These are phyloP conservation scores for Tragelaphus oryx DNA, from an alignment of 2,797 vertebrate species.

Conservation along the genomic window DNA sequence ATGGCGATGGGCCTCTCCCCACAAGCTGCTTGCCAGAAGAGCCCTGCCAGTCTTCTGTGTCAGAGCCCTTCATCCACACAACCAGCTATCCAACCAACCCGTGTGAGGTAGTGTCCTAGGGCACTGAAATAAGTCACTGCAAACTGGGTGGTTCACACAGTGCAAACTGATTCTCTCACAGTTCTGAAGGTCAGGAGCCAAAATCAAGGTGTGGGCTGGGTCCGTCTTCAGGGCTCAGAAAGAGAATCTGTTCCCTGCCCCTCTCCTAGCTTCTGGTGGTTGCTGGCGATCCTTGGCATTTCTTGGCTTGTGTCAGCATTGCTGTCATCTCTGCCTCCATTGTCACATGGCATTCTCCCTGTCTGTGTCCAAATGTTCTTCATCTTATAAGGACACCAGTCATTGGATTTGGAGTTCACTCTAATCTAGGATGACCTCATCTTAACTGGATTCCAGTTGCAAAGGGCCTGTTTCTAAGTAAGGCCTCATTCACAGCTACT, in stretches of 20 bases:
- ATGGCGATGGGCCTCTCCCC: background rate
- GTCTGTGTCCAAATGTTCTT: background rate
- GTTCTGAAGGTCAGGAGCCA: background rate
- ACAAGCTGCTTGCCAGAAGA: background rate
- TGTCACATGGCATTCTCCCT: background rate
- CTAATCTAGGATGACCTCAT: background rate
- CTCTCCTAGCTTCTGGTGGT: background rate
- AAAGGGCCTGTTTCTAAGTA: background rate
- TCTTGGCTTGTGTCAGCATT: too few species aligned
- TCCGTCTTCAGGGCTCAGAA: background rate
- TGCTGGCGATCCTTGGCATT: background rate
- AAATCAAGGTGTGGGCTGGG: background rate
- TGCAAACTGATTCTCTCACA: accelerated
- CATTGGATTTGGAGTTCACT: background rate
- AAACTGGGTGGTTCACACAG: background rate
- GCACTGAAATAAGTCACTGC: background rate
- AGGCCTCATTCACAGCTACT: background rate
- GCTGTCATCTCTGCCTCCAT: background rate
- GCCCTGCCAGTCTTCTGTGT: background rate
- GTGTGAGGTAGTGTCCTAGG: background rate
- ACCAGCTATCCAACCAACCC: background rate
- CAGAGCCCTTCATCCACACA: background rate
- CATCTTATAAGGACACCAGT: background rate
- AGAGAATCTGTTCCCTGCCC: too few species aligned
- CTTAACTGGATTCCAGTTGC: background rate